Evolutionary conservation across 2,888 invertebrate genomes (phyloP), one percentile per base, ranked within the genome.

Genomic region (Drosophila greeni): DNA sequence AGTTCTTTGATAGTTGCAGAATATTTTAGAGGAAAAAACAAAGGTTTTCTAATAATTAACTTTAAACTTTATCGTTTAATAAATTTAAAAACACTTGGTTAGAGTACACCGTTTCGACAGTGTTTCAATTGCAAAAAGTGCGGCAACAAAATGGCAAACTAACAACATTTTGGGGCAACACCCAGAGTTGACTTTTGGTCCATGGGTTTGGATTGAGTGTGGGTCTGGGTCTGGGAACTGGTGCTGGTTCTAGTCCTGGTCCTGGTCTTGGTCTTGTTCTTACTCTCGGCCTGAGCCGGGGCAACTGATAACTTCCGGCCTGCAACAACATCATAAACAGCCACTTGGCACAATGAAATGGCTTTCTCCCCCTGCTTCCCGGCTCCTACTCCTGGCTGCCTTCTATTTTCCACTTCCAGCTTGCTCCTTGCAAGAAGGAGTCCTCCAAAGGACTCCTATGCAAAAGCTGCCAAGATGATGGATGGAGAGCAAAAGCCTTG

Each of bases 271-370:
- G 24, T 34, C 20, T 20, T 20, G 20, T 2, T n/a, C 33, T 49
- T n/a, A n/a, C 24, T 9, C 16, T n/a, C 5, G 26, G 20, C 66
- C 73, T 73, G 70, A 66, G 60, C 62, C 66, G 45, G 67, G 62
- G 53, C 78, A 79, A 77, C 78, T 81, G 84, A 78, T 78, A 78
- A 73, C 84, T 81, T 78, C 82, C 75, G 77, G 62, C 67, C 81
- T 66, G 57, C 66, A 66, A 69, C 69, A 66, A 60, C 69, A 61
- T 68, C 67, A 68, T 68, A 68, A 68, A 68, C 68, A 68, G 66
- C 68, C 68, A 68, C 68, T 68, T 68, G 61, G 60, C 66, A 68
- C 61, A 60, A 67, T 66, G 67, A 66, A 67, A 66, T 60, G 60
- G 66, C 53, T 66, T 37, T 36, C 34, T 24, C 42, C 40, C 34